A percentile compares a stretch with the other conserved stretches of the same genome.
Evolutionary conservation across 2,797 vertebrate genomes (phyloP).

Genomic region (Girardinus metallicus): DNA sequence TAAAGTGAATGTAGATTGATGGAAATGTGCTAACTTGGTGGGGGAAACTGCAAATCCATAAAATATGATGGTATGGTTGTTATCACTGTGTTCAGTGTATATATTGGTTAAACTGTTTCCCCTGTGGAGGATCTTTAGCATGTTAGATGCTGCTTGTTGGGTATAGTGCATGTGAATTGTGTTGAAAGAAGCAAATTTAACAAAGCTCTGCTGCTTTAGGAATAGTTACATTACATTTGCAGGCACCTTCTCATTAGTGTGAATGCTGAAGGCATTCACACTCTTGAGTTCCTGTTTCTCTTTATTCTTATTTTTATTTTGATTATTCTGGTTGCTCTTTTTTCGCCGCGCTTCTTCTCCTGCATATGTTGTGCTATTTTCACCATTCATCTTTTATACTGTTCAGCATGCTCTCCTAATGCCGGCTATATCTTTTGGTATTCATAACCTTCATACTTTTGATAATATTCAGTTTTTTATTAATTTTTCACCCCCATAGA

Average conservation of each 20-base stretch:
- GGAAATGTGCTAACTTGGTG: conserved; percentile 1
- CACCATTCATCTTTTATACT: too few relatives aligned
- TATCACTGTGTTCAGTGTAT: not conserved
- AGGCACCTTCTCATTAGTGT: not conserved
- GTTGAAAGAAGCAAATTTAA: not conserved
- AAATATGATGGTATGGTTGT: not conserved
- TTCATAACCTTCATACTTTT: too few relatives aligned
- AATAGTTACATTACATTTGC: not conserved
- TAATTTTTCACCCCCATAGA: too few relatives aligned
- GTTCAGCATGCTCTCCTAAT: too few relatives aligned
- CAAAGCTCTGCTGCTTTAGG: not conserved
- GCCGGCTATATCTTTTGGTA: too few relatives aligned
- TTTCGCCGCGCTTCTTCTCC: too few relatives aligned
- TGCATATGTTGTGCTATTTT: too few relatives aligned
- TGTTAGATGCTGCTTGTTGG: not conserved
- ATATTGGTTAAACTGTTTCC: not conserved
- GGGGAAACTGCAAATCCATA: conserved; percentile 1
- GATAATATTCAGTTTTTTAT: too few relatives aligned
- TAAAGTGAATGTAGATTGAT: conserved; percentile 9
- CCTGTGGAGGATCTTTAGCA: not conserved
- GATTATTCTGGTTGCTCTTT: too few relatives aligned
- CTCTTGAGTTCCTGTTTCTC: too few relatives aligned
- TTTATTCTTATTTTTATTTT: too few relatives aligned
- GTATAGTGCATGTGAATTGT: not conserved
- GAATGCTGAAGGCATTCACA: too few relatives aligned